Percentiles rank a stretch among this genome's conserved stretches.
Evolutionary conservation across 2,888 invertebrate species (phyloP).

Genomic region (Cephus nigrinus): DNA sequence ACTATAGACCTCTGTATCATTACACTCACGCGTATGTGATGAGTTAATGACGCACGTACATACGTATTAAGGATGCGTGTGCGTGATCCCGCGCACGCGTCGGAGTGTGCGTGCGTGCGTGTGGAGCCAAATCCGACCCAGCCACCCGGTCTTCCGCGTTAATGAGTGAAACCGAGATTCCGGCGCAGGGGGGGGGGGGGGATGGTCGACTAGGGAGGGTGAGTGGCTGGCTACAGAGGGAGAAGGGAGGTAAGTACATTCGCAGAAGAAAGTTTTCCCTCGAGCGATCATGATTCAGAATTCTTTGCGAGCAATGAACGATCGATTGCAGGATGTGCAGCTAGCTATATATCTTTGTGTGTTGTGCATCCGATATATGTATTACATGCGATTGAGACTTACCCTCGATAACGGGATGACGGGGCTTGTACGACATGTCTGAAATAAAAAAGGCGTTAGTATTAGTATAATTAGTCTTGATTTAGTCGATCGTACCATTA

Average conservation of each 20-base stretch:
- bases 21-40: background rate
- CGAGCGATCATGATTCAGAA: no score
- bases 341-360: no score
- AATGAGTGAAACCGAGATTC: background rate
- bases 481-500: no score
- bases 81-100: no score
- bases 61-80: no score
- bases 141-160: background rate
- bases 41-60: background rate
- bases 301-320: no score
- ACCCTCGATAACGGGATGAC: conserved; percentile 75
- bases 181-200: no score
- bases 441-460: conserved; percentile 65
- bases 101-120: no score
- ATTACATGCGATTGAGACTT: conserved; percentile 49
- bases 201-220: no score
- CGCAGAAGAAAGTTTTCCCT: background rate
- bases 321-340: no score
- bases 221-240: background rate
- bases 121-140: background rate
- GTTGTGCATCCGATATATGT: no score
- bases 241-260: background rate
- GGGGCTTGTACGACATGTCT: conserved; percentile 76
- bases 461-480: conserved; percentile 2
- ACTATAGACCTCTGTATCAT: background rate